Evolutionary conservation across 2,113 vertebrate species (phyloP).

Genomic region (Chaenocephalus aceratus): DNA sequence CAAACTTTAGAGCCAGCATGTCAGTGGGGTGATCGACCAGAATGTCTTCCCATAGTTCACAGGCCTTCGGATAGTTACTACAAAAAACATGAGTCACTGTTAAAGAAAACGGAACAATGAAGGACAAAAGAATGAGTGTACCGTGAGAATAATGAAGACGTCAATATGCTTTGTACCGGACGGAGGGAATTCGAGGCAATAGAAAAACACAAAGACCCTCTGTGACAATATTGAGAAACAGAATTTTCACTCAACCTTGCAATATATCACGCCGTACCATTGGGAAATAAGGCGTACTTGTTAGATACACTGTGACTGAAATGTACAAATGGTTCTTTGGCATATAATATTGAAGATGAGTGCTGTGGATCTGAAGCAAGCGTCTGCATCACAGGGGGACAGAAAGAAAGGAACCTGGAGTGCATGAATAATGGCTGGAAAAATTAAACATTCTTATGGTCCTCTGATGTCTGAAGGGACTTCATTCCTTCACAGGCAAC

Average conservation of each 20-base stretch:
- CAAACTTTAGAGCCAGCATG: constrained; percentile 92
- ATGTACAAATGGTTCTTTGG: constrained; percentile 1
- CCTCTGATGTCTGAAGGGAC: background rate
- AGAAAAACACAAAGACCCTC: background rate
- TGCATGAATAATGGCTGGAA: background rate
- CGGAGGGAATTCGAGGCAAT: background rate
- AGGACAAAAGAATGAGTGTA: background rate
- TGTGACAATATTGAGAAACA: constrained; percentile 10
- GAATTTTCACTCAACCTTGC: constrained; percentile 2
- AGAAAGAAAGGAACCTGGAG: background rate
- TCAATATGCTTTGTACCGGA: constrained; percentile 8
- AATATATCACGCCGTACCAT: background rate
- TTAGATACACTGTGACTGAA: constrained; percentile 1
- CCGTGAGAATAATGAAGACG: background rate
- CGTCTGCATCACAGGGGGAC: background rate
- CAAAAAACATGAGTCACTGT: constrained; percentile 44
- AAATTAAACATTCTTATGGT: constrained; percentile 1
- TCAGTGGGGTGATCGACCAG: constrained; percentile 92
- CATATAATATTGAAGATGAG: background rate
- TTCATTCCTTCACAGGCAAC: background rate
- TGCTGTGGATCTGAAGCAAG: constrained; percentile 7
- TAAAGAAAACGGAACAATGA: background rate
- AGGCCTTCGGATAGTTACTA: constrained; percentile 87
- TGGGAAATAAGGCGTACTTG: constrained; percentile 26
- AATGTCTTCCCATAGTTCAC: constrained; percentile 90